These are phyloP conservation scores for Ophion ellenae DNA, from an alignment of 2,888 invertebrate species.

Conservation along the genomic window DNA sequence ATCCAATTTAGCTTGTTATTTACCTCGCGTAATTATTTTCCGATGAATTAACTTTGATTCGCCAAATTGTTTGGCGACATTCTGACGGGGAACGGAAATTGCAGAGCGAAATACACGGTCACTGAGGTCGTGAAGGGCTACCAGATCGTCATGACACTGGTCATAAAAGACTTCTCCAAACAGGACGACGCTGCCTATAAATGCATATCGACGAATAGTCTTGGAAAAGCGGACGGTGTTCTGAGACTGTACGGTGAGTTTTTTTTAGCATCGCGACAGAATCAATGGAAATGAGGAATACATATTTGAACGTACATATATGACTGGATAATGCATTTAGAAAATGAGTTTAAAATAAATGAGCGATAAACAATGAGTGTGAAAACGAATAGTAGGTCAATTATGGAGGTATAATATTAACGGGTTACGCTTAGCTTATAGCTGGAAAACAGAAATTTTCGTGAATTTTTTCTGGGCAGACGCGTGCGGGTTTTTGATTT, in stretches of 20 bases:
- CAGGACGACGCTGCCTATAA: conserved; percentile 90
- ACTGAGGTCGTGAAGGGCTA: conserved; percentile 89
- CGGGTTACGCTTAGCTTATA: too few relatives aligned
- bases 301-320: background rate
- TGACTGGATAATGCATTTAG: too few relatives aligned
- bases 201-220: conserved; percentile 92
- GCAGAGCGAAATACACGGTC: conserved; percentile 91
- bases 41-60: background rate
- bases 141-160: conserved; percentile 90
- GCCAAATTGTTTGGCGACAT: background rate
- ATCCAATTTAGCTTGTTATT: too few relatives aligned
- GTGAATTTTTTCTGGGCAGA: too few relatives aligned
- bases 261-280: background rate
- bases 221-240: conserved; percentile 91
- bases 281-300: conserved; percentile 15
- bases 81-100: conserved; percentile 65
- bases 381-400: too few relatives aligned
- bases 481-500: too few relatives aligned
- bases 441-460: too few relatives aligned
- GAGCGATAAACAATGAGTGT: too few relatives aligned
- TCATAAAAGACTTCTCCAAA: conserved; percentile 86
- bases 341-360: too few relatives aligned
- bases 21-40: too few relatives aligned
- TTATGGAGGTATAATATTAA: too few relatives aligned
- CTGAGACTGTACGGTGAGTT: conserved; percentile 89